These are phyloP conservation scores for Mimachlamys varia DNA, from an alignment of 2,888 invertebrate genomes.

Conservation along the genomic window DNA sequence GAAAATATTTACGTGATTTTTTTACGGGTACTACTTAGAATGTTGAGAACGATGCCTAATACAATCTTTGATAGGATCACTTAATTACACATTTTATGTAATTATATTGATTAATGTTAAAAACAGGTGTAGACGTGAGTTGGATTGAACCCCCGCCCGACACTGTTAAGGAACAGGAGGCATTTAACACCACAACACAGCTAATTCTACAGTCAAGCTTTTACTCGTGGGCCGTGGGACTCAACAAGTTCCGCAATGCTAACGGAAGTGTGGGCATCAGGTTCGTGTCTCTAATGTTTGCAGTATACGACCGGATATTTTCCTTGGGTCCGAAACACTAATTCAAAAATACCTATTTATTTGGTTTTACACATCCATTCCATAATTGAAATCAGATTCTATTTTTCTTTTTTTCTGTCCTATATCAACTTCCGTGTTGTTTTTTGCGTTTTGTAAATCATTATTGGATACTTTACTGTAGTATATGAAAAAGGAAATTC, in stretches of 20 bases:
- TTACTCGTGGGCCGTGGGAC: conserved; percentile 62
- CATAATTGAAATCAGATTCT: too few relatives aligned
- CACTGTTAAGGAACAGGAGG: conserved; percentile 62
- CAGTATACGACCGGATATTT: not conserved
- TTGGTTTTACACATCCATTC: too few relatives aligned
- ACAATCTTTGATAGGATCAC: too few relatives aligned
- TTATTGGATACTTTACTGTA: too few relatives aligned
- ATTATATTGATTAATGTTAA: not conserved
- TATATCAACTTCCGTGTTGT: too few relatives aligned
- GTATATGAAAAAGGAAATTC: too few relatives aligned
- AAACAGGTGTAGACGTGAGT: conserved; percentile 65
- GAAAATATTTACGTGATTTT: too few relatives aligned
- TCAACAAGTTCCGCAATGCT: conserved; percentile 53
- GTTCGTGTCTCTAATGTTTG: conserved; percentile 37
- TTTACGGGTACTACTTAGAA: too few relatives aligned
- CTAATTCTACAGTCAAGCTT: conserved; percentile 61
- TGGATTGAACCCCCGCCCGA: conserved; percentile 67
- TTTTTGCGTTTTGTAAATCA: too few relatives aligned
- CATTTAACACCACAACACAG: conserved; percentile 68
- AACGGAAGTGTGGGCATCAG: conserved; percentile 49
- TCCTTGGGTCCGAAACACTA: not conserved
- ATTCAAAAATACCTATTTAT: not conserved
- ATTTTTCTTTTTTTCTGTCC: not conserved
- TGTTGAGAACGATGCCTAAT: too few relatives aligned
- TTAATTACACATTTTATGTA: too few relatives aligned